Base-by-base conservation (phyloP, 2,797 vertebrate species). In the Hoplostethus atlanticus region DNA sequence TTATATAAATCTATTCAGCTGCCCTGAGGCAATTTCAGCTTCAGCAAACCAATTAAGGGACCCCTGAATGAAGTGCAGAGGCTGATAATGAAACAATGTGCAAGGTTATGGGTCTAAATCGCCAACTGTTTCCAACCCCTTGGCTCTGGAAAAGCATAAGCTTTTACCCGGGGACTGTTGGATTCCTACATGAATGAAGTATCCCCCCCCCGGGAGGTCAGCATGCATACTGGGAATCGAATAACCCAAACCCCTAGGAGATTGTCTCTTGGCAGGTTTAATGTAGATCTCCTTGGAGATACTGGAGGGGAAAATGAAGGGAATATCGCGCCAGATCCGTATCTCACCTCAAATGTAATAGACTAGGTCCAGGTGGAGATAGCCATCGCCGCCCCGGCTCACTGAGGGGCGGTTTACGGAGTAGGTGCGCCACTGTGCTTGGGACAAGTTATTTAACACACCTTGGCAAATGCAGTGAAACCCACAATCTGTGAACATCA, bases 321-420 rank as follows among this genome's bases (percentile, higher is more conserved):
- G 73, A 85, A 80, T 87, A 84, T 80, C 73, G 73, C 68, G 55
- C 62, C 73, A 38, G 88, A 92, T 92, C 80, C 54, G 76, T 91
- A 89, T 91, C 89, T 88, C 77, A 76, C 83, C 85, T 81, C 58
- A 0, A 79, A 84, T 88, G 87, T 86, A 92, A 90, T 89, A 77
- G 89, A 91, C 86, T 82, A 83, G 80, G 84, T 91, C 65, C 76
- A 66, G 79, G 80, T 81, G 57, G 38, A 75, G 89, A 92, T 89
- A 85, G 63, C 76, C 77, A 87, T 90, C 85, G 66, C 62, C 68
- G 62, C 66, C 70, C 51, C 48, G 68, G 59, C 82, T 71, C 71
- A 64, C 68, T 50, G 42, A 77, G 68, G 77, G 53, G 1, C 21
- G 21, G 58, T 65, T 76, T 73, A 50, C 76, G 51, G 73, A 83